Evolutionary conservation across 2,797 vertebrate genomes (phyloP), one percentile per base, ranked within the genome.

Genomic region (Microcaecilia unicolor): DNA sequence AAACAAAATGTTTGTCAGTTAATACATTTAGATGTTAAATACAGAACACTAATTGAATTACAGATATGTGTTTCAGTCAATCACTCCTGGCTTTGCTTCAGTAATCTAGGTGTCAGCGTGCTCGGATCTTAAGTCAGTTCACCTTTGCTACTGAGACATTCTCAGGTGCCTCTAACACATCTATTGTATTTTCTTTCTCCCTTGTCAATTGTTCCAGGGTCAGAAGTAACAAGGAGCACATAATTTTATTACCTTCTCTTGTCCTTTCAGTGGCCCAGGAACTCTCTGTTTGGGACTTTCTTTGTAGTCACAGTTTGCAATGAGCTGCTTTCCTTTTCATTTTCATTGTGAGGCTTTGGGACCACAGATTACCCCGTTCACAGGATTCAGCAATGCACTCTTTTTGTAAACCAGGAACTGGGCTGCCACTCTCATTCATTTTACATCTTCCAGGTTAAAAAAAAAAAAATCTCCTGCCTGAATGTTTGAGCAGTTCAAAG

Each of bases 21-120:
- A 68, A 73, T 74, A 67, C 2, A 33, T 75, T 73, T 62, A 70
- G 76, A 73, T 64, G 49, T 63, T 60, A 64, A 35, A 17, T 45
- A 19, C 20, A 57, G 22, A 56, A 40, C 31, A 53, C 25, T 39
- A 48, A 58, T 68, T 65, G 48, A 35, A 48, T 31, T 51, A 13
- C 22, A 33, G 39, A 41, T 45, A 38, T 41, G 49, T 5, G 29
- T 55, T 65, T 65, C 36, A 49, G 17, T 44, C 17, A 61, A 51
- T 48, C 20, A 48, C 29, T 46, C 44, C 51, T 27, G 38, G 44
- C 9, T 17, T 45, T 1, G 4, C 7, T 51, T 46, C 37, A 22
- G 13, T 30, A 58, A 25, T n/a, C n/a, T n/a, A n/a, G n/a, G n/a
- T n/a, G n/a, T n/a, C n/a, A n/a, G n/a, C n/a, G n/a, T n/a, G n/a